Base-by-base conservation (phyloP, 30 jellyfish, hydroid and myxozoan species). In the Aurelia aurita region DNA sequence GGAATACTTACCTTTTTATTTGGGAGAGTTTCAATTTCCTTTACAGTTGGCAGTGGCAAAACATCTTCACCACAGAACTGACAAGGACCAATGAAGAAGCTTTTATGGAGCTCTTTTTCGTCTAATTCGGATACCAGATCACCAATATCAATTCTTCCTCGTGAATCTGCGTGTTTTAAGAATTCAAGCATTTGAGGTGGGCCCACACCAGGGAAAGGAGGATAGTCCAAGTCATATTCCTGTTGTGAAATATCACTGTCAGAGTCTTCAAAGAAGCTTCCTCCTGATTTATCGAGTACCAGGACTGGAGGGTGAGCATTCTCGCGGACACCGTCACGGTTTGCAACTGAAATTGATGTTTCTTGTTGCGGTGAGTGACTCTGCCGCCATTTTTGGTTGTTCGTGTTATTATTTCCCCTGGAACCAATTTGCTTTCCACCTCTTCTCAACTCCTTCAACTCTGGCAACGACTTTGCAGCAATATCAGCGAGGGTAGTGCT, bases 51-150 rank as follows among this genome's bases (percentile, higher is more conserved):
- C 47, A 88, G 35, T 3, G 96, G 96, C 22, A 88, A 82, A 45
- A 88, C 77, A 35, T 58, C 47, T 46, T 68, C 76, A 5, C 89
- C 77, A 69, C 96, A 88, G 47, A 74, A 88, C 67, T 79, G 96
- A 31, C 96, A 88, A 8, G 91, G 96, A 23, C 91, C 91, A 57
- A 84, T 77, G 72, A 88, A 88, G 54, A 77, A 70, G 55, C 96
- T 80, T 79, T 71, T 62, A 21, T 88, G 82, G 35, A 72, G 71
- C 32, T 72, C 72, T 23, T 28, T 72, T 46, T 60, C 87, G 15
- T 49, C 29, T 16, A 51, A 58, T 23, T 58, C 57, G 10, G 43
- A 27, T 31, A 26, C n/a, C 27, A 20, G 29, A 19, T 31, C 32
- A 2, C 15, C 53, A 45, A 26, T 79, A 0, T 31, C 23, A 12